phyloP scores from a whole-genome alignment of 2,888 invertebrate genomes.

The Papilio gigon region DNA sequence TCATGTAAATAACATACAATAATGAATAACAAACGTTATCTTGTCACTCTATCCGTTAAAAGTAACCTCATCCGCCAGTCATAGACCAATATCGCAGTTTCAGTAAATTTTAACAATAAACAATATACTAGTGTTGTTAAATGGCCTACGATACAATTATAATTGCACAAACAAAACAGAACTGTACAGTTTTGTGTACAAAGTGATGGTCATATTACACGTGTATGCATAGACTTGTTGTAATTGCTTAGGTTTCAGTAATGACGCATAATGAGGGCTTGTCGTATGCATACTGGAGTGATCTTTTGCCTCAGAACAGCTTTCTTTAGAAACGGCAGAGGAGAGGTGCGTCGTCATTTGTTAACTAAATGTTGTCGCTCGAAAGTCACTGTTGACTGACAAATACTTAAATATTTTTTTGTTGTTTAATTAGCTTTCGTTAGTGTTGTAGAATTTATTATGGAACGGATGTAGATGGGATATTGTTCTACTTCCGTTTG shows the following conservation, averaged over 20 bases:
- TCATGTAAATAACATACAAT: too few species aligned
- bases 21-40: too few species aligned
- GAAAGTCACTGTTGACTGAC: conserved; percentile 14
- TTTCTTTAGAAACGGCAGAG: conserved; percentile 31
- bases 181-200: too few species aligned
- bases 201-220: too few species aligned
- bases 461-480: neutral
- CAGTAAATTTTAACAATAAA: too few species aligned
- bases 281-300: conserved; percentile 14
- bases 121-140: too few species aligned
- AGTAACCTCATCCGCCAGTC: too few species aligned
- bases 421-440: neutral
- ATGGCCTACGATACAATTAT: too few species aligned
- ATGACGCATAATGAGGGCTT: conserved; percentile 17
- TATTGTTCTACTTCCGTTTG: too few species aligned
- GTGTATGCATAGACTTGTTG: neutral
- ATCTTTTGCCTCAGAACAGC: conserved; percentile 11
- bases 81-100: too few species aligned
- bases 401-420: neutral
- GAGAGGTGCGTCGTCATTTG: conserved; percentile 23
- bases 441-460: neutral
- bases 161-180: too few species aligned
- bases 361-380: conserved; percentile 28
- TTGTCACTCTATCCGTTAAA: too few species aligned
- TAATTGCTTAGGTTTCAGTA: conserved; percentile 11